Percentiles rank a stretch among this genome's conserved stretches.
These are phyloP conservation scores for Euwallacea similis DNA, from an alignment of 1,140 invertebrate species.

Conservation along the genomic window DNA sequence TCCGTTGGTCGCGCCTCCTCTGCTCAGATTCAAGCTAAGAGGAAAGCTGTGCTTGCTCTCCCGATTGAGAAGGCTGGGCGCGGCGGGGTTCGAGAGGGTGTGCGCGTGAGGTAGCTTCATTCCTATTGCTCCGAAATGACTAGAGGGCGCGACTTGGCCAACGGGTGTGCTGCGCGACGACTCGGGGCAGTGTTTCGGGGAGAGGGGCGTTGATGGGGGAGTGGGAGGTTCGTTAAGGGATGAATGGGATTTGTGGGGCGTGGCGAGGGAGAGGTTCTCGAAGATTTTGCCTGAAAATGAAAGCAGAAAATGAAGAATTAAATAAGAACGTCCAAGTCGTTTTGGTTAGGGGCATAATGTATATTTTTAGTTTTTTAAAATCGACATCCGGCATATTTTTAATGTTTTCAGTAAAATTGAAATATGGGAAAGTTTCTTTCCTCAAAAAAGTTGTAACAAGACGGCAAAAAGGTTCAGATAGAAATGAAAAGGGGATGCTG, in stretches of 20 bases:
- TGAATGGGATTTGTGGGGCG: slow-evolving; percentile 31
- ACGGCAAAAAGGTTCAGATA: no score
- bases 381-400: no score
- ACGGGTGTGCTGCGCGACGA: slow-evolving; percentile 39
- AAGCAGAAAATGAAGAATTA: background rate
- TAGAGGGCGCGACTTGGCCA: slow-evolving; percentile 45
- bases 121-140: slow-evolving; percentile 39
- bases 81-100: slow-evolving; percentile 10
- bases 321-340: background rate
- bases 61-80: background rate
- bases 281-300: slow-evolving; percentile 51
- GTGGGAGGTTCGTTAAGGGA: slow-evolving; percentile 52
- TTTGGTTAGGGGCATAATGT: background rate
- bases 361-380: no score
- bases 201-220: slow-evolving; percentile 52
- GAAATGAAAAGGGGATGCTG: no score
- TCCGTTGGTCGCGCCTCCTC: slow-evolving; percentile 25
- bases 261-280: slow-evolving; percentile 49
- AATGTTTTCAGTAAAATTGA: no score
- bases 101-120: slow-evolving; percentile 43
- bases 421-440: no score
- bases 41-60: slow-evolving; percentile 18
- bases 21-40: slow-evolving; percentile 23
- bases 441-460: no score
- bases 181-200: slow-evolving; percentile 48